phyloP scores from a whole-genome alignment of 2,888 invertebrate genomes.

The Onthophagus sagittarius region DNA sequence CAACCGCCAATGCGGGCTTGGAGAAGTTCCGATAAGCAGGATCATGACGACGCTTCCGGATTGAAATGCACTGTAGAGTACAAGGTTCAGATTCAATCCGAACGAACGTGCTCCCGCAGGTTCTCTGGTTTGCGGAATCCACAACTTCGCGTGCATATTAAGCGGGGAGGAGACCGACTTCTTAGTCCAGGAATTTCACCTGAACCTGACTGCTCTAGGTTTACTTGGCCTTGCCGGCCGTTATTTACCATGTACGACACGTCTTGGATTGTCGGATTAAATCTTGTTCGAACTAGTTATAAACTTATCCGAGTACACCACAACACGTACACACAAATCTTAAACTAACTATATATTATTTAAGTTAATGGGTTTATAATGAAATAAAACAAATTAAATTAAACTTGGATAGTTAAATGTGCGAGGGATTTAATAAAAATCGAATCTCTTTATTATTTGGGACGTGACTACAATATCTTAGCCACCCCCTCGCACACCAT shows the following conservation, averaged over 20 bases:
- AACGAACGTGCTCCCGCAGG: not conserved
- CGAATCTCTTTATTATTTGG: not conserved
- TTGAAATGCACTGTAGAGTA: not conserved
- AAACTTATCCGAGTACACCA: not conserved
- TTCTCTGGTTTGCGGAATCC: not conserved
- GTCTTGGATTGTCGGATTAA: not conserved
- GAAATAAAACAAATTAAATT: no score
- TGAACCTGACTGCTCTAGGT: not conserved
- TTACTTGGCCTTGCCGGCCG: not conserved
- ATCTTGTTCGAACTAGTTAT: not conserved
- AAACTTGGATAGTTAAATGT: not conserved
- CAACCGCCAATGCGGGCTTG: not conserved
- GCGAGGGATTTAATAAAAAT: not conserved
- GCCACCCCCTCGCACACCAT: not conserved
- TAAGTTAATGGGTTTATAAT: no score
- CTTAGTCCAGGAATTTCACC: not conserved
- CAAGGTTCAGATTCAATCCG: not conserved
- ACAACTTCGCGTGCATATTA: not conserved
- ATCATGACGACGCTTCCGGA: not conserved
- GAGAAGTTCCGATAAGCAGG: not conserved
- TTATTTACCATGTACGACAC: not conserved
- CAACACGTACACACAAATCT: not conserved
- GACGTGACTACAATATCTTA: conserved; percentile 13
- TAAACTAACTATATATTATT: no score
- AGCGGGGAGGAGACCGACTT: not conserved